phyloP scores from a whole-genome alignment of 2,797 vertebrate genomes.

The Notoglanidium macrostoma region DNA sequence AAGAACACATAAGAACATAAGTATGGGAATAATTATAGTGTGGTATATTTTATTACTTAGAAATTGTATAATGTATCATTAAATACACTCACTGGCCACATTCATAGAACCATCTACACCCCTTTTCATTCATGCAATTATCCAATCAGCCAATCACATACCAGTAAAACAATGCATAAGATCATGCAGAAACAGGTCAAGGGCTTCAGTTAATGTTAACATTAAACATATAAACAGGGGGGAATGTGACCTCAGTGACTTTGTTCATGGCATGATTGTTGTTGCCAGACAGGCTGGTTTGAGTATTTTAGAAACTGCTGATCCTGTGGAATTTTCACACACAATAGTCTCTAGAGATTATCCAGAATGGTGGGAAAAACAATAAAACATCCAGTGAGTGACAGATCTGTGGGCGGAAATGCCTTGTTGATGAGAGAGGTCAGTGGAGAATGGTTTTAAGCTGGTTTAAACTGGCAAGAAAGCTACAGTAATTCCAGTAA shows the following conservation, averaged over 20 bases:
- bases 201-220: neutral
- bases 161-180: neutral
- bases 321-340: neutral
- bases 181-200: constrained; percentile 8
- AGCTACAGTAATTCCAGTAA: neutral
- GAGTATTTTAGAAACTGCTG: neutral
- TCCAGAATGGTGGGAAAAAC: neutral
- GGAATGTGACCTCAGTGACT: neutral
- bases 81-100: neutral
- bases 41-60: constrained; percentile 41
- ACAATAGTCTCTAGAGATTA: neutral
- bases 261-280: constrained; percentile 4
- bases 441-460: neutral
- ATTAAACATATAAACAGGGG: neutral
- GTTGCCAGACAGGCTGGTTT: constrained; percentile 1
- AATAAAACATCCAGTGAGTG: neutral
- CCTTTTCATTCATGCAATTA: neutral
- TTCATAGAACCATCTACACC: neutral
- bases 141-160: neutral
- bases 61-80: constrained; percentile 34
- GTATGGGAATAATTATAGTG: constrained; percentile 56
- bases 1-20: constrained; percentile 28
- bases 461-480: neutral
- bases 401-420: neutral
- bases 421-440: neutral